phyloP scores from a whole-genome alignment of 1,140 invertebrate genomes.

The Trichoplusia ni region DNA sequence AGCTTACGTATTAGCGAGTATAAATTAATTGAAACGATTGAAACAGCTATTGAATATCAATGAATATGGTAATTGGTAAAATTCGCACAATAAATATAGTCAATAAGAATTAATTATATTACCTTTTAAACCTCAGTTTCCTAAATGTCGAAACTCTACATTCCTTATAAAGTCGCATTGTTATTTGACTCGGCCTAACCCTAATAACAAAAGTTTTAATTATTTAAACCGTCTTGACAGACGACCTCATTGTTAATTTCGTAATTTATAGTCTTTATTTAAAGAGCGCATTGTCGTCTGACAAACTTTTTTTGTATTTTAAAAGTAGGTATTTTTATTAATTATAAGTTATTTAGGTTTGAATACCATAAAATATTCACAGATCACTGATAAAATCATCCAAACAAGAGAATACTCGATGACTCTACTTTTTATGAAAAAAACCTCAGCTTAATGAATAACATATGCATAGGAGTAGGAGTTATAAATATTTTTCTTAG shows the following conservation, averaged over 20 bases:
- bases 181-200: conserved; percentile 1
- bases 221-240: conserved; percentile 9
- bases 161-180: neutral
- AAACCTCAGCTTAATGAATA: too few species aligned
- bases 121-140: too few species aligned
- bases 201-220: conserved; percentile 16
- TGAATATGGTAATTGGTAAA: neutral
- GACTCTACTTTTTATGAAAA: too few species aligned
- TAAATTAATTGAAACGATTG: conserved; percentile 7
- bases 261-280: conserved; percentile 5
- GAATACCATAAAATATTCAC: neutral
- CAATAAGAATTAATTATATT: too few species aligned
- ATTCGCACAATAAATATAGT: too few species aligned
- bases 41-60: neutral
- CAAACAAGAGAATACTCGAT: too few species aligned
- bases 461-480: too few species aligned
- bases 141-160: neutral
- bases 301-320: neutral
- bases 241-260: conserved; percentile 5
- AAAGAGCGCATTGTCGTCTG: neutral
- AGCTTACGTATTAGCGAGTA: conserved; percentile 8
- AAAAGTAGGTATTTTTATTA: too few species aligned
- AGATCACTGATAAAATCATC: too few species aligned
- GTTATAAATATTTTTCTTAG: too few species aligned
- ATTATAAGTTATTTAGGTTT: too few species aligned